These are phyloP conservation scores for Gymnoscopelus braueri DNA, from an alignment of 2,797 vertebrate species.

Conservation along the genomic window DNA sequence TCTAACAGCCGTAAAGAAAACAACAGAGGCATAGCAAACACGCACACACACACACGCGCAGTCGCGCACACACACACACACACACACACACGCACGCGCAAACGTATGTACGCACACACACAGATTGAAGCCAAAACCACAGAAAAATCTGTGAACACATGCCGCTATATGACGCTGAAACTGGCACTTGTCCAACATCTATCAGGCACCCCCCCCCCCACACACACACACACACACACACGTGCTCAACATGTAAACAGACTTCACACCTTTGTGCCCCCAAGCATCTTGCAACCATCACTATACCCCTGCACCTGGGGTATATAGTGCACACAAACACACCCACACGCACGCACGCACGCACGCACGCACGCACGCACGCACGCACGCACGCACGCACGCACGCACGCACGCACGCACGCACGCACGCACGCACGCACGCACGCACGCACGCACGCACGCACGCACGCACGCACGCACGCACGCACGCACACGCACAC, in stretches of 20 bases:
- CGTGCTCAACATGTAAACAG: background rate
- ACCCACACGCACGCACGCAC: background rate
- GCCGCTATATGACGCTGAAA: too few species aligned
- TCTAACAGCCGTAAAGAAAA: slow-evolving; percentile 63
- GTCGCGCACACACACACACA: background rate
- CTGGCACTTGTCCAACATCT: too few species aligned
- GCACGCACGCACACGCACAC: background rate
- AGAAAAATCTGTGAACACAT: slow-evolving; percentile 6
- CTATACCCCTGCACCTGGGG: too few species aligned
- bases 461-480: slow-evolving; percentile 7
- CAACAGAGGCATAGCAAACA: slow-evolving; percentile 32
- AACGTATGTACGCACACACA: background rate
- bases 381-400: background rate
- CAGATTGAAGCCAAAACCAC: background rate
- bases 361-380: background rate
- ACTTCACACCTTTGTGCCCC: background rate
- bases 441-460: slow-evolving; percentile 13
- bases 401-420: background rate
- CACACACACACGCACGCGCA: slow-evolving; percentile 21
- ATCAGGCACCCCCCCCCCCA: slow-evolving; percentile 2
- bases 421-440: slow-evolving; percentile 4
- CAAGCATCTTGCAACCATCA: too few species aligned
- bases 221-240: background rate
- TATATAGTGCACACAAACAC: background rate
- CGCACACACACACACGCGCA: slow-evolving; percentile 1